A percentile compares a stretch with the other conserved stretches of the same genome.
phyloP scores from a whole-genome alignment of 1,140 invertebrate genomes.

The Diabrotica virgifera region DNA sequence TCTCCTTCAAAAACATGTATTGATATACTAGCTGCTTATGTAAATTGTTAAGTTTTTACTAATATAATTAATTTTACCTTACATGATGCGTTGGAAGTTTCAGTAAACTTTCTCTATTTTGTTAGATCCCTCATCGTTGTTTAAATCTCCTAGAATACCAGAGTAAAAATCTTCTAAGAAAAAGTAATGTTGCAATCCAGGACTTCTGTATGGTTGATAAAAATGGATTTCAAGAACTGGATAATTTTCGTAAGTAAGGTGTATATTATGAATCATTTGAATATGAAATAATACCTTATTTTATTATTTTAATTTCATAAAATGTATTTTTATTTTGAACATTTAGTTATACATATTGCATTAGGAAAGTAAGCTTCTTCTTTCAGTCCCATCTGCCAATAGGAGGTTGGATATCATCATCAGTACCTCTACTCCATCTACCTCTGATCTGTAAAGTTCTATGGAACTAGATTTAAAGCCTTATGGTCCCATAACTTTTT shows the following conservation, averaged over 20 bases:
- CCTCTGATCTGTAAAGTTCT: too few species aligned
- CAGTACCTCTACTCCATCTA: too few species aligned
- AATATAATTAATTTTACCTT: neutral
- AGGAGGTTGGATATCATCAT: too few species aligned
- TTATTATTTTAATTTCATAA: constrained; percentile 10
- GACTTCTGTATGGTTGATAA: constrained; percentile 86
- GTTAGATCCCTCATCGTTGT: constrained; percentile 50
- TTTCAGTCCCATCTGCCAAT: too few species aligned
- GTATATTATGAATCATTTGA: neutral
- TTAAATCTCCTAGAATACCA: constrained; percentile 97
- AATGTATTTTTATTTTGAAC: too few species aligned
- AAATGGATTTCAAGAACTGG: constrained; percentile 65
- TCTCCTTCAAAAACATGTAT: too few species aligned
- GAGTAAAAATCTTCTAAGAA: constrained; percentile 88
- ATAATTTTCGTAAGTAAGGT: constrained; percentile 71
- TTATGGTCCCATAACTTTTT: too few species aligned
- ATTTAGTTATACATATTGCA: too few species aligned
- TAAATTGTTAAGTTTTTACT: too few species aligned
- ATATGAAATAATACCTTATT: constrained; percentile 12
- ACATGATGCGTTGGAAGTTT: neutral
- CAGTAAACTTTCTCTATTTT: neutral
- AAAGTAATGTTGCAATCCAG: constrained; percentile 90
- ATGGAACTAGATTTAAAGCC: too few species aligned
- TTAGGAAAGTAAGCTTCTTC: too few species aligned
- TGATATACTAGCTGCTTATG: too few species aligned